Percentiles rank a stretch among this genome's conserved stretches.
phyloP scores from a whole-genome alignment of 2,797 vertebrate species.

The Coregonus sp. region DNA sequence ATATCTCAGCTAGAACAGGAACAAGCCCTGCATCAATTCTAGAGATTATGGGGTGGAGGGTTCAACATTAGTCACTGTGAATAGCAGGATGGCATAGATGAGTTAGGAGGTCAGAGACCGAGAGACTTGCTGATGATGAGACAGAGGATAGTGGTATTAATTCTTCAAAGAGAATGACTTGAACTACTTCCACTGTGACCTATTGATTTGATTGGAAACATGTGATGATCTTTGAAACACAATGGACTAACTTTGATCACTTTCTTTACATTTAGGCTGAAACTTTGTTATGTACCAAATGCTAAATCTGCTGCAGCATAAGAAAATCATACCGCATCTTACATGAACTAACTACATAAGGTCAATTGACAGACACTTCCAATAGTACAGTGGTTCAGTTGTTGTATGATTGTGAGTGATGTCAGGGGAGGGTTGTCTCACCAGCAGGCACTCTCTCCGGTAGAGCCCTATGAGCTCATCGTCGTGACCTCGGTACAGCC shows the following conservation, averaged over 20 bases:
- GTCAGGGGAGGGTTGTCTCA: slow-evolving; percentile 72
- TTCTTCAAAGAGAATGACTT: slow-evolving; percentile 9
- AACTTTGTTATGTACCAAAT: neutral
- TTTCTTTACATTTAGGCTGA: neutral
- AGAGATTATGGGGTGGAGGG: no score
- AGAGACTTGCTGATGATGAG: slow-evolving; percentile 24
- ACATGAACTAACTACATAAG: neutral
- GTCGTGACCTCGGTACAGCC: slow-evolving; percentile 88
- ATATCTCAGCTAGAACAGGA: slow-evolving; percentile 44
- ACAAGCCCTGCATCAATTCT: slow-evolving; percentile 33
- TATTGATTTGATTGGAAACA: slow-evolving; percentile 5
- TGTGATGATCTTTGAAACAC: slow-evolving; percentile 2
- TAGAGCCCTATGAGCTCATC: slow-evolving; percentile 89
- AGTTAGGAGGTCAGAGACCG: slow-evolving; percentile 30
- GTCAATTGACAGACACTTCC: neutral
- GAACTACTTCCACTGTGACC: slow-evolving; percentile 19
- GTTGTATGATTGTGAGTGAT: neutral
- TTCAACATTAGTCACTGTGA: slow-evolving; percentile 64
- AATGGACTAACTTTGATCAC: neutral
- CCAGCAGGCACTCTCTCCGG: slow-evolving; percentile 93
- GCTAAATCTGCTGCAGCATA: neutral
- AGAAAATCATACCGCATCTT: neutral
- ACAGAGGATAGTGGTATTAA: slow-evolving; percentile 19
- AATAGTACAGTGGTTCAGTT: no score
- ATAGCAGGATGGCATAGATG: slow-evolving; percentile 34